Conservation (phyloP, 2,888 invertebrate species). For the Baronia brevicornis region DNA sequence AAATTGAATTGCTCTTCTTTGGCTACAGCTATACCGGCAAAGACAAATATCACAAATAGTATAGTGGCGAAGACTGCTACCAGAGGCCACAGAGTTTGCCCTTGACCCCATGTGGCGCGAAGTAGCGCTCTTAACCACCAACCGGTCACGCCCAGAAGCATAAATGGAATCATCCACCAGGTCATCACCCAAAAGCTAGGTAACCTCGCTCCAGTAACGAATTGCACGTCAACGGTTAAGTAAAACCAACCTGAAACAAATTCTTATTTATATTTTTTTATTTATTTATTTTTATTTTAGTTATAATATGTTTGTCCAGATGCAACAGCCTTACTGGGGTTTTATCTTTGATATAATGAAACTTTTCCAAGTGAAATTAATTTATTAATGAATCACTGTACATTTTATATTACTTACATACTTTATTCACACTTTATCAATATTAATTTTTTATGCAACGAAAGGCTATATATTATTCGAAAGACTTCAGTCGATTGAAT, state of each 20-base stretch:
- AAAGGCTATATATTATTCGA: too few relatives aligned
- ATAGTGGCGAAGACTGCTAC: slow-evolving; percentile 46
- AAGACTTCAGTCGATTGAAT: too few relatives aligned
- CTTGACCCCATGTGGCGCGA: slow-evolving; percentile 36
- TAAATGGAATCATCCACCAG: slow-evolving; percentile 52
- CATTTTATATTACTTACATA: too few relatives aligned
- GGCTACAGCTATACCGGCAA: slow-evolving; percentile 57
- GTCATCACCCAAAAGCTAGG: slow-evolving; percentile 51
- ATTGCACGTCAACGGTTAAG: slow-evolving; percentile 56
- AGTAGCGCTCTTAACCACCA: slow-evolving; percentile 61
- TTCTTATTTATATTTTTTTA: too few relatives aligned
- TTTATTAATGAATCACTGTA: too few relatives aligned
- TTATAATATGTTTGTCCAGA: too few relatives aligned
- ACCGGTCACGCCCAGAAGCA: slow-evolving; percentile 50
- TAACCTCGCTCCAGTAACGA: slow-evolving; percentile 53
- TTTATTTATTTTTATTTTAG: too few relatives aligned
- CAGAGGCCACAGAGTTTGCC: slow-evolving; percentile 49
- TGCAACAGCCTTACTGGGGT: too few relatives aligned
- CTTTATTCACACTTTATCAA: too few relatives aligned
- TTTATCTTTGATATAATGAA: too few relatives aligned
- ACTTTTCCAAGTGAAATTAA: too few relatives aligned
- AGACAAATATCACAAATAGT: slow-evolving; percentile 47
- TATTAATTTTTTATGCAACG: too few relatives aligned
- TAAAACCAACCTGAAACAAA: slow-evolving; percentile 54
- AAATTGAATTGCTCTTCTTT: slow-evolving; percentile 68